Percentiles rank a stretch among this genome's conserved stretches.
phyloP scores from a whole-genome alignment of 1,140 invertebrate species.

The Papilio polytes region DNA sequence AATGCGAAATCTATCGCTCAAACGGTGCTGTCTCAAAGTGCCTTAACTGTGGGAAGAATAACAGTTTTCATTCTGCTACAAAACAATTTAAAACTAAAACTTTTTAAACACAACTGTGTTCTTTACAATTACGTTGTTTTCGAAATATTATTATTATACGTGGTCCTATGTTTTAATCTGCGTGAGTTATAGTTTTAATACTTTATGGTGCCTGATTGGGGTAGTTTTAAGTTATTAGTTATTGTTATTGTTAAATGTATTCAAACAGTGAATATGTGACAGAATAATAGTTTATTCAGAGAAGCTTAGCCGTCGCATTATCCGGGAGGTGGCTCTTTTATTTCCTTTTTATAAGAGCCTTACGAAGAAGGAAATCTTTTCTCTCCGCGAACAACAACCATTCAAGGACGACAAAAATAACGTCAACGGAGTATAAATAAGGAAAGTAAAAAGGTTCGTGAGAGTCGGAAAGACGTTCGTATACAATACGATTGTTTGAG shows the following conservation, averaged over 20 bases:
- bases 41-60: not conserved
- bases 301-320: slow-evolving; percentile 6
- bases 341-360: not conserved
- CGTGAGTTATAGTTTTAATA: no score
- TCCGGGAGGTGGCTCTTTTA: not conserved
- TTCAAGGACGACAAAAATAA: slow-evolving; percentile 12
- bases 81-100: not conserved
- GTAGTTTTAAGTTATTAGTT: not conserved
- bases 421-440: slow-evolving; percentile 13
- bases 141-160: no score
- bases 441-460: not conserved
- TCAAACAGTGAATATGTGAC: slow-evolving; percentile 3
- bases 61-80: not conserved
- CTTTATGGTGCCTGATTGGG: no score
- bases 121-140: no score
- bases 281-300: slow-evolving; percentile 4
- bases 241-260: not conserved
- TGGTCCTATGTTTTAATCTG: no score
- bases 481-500: slow-evolving; percentile 25
- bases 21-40: not conserved
- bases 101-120: not conserved
- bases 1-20: not conserved
- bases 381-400: not conserved
- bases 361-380: slow-evolving; percentile 18
- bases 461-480: slow-evolving; percentile 3